Conservation (phyloP, 2,888 invertebrate genomes). For the Xanthorhoe designata region DNA sequence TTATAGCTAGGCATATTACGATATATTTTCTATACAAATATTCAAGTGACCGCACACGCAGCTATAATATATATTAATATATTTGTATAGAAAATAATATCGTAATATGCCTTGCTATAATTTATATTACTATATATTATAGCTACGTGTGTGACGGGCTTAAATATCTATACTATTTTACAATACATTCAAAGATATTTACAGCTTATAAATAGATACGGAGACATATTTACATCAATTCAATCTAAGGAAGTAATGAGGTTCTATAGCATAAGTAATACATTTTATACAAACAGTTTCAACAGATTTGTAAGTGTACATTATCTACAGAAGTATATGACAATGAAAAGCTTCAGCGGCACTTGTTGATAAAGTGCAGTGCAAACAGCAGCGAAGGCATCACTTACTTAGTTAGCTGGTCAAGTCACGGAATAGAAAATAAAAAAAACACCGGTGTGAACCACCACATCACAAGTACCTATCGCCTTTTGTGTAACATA, state of each 20-base stretch:
- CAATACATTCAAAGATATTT: constrained; percentile 78
- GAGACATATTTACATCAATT: constrained; percentile 61
- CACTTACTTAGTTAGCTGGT: constrained; percentile 41
- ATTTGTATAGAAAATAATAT: too few species aligned
- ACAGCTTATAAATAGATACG: constrained; percentile 71
- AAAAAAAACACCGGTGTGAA: constrained; percentile 2
- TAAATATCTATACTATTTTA: constrained; percentile 72
- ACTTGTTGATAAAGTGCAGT: constrained; percentile 40
- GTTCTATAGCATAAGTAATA: constrained; percentile 55
- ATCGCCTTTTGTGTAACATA: too few species aligned
- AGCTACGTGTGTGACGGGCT: too few species aligned
- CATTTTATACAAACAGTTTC: constrained; percentile 59
- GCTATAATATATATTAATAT: too few species aligned
- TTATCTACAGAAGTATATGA: constrained; percentile 50
- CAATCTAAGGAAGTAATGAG: constrained; percentile 58
- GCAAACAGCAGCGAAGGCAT: constrained; percentile 40
- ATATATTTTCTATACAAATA: too few species aligned
- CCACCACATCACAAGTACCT: not conserved
- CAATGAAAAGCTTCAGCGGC: constrained; percentile 30
- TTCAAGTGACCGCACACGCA: too few species aligned
- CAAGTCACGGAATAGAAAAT: constrained; percentile 35
- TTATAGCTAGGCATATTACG: too few species aligned
- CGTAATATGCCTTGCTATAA: too few species aligned
- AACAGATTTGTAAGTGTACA: constrained; percentile 63
- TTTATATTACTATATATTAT: too few species aligned